A percentile compares a stretch with the other conserved stretches of the same genome.
Conservation (phyloP, 1,140 invertebrate species). For the Leptopilina boulardi region DNA sequence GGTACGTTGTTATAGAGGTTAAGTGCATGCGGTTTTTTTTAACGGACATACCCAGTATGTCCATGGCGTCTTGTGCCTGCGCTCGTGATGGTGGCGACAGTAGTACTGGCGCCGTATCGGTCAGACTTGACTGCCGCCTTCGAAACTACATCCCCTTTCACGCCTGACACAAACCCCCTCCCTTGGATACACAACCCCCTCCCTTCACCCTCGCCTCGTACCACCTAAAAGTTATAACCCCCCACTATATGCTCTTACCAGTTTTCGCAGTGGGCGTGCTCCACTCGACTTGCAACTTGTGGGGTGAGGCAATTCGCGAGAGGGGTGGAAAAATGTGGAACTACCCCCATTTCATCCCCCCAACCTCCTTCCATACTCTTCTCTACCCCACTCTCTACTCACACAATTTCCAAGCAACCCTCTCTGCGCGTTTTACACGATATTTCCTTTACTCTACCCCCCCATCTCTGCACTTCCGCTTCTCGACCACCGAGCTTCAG, state of each 20-base stretch:
- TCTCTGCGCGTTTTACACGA: conserved; percentile 46
- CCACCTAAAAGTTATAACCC: neutral
- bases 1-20: conserved; percentile 60
- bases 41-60: conserved; percentile 76
- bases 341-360: conserved; percentile 39
- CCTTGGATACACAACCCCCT: conserved; percentile 34
- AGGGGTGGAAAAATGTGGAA: conserved; percentile 60
- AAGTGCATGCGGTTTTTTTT: conserved; percentile 70
- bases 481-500: conserved; percentile 30
- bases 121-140: conserved; percentile 70
- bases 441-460: conserved; percentile 47
- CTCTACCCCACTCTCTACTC: conserved; percentile 28
- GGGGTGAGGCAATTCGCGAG: conserved; percentile 40
- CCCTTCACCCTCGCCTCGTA: neutral
- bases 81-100: conserved; percentile 74
- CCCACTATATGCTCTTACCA: conserved; percentile 54
- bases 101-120: conserved; percentile 74
- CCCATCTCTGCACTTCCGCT: conserved; percentile 37
- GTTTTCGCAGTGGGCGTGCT: conserved; percentile 67
- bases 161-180: conserved; percentile 42
- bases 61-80: conserved; percentile 72
- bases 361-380: conserved; percentile 28
- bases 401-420: conserved; percentile 7
- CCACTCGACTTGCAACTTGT: conserved; percentile 49
- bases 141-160: conserved; percentile 61